These are phyloP conservation scores for Ormyrus labotus DNA, from an alignment of 2,888 invertebrate genomes.

Conservation along the genomic window DNA sequence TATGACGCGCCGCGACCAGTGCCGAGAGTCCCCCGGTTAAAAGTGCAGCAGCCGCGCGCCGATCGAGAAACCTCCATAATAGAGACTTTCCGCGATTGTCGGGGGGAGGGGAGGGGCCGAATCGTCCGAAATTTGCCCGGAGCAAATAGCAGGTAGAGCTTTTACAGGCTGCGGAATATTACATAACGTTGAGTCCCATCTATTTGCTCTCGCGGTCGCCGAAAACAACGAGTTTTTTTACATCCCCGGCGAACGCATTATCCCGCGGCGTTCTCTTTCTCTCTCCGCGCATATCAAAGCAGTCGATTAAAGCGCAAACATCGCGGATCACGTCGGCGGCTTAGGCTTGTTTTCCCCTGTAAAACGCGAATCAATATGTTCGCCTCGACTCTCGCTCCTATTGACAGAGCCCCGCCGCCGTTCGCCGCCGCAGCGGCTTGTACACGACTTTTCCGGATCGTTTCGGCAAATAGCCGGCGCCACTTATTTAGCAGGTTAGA, in stretches of 20 bases:
- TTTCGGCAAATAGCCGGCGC: constrained; percentile 20
- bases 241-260: neutral
- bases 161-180: too few relatives aligned
- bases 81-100: too few relatives aligned
- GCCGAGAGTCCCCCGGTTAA: neutral
- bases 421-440: neutral
- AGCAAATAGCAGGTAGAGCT: too few relatives aligned
- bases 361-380: constrained; percentile 25
- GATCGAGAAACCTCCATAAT: neutral
- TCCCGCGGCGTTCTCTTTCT: too few relatives aligned
- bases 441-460: neutral
- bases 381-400: neutral
- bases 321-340: neutral
- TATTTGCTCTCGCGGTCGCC: constrained; percentile 3
- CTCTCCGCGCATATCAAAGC: neutral
- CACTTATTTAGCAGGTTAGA: neutral
- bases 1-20: neutral
- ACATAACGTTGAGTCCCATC: too few relatives aligned
- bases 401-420: neutral
- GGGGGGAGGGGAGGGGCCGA: too few relatives aligned
- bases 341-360: constrained; percentile 25
- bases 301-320: neutral
- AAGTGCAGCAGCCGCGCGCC: constrained; percentile 11
- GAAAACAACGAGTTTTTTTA: constrained; percentile 5
- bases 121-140: too few relatives aligned